Base-by-base conservation (phyloP, 1,140 invertebrate species). In the Drosophila lini region DNA sequence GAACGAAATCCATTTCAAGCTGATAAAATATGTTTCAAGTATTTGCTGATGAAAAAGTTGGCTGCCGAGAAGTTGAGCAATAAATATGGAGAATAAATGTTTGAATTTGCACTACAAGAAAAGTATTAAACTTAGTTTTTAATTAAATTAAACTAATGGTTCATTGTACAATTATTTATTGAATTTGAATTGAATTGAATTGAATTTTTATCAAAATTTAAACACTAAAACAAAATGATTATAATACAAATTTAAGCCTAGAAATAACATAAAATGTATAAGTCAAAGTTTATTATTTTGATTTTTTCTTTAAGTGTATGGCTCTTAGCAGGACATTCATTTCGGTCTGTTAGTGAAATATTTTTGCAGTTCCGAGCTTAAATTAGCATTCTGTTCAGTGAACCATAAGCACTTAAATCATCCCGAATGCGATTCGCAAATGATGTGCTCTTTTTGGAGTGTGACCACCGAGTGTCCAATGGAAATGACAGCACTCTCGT, bases 11-110 rank as follows among this genome's bases (percentile, higher is more conserved):
- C 38, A 76, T 55, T 74, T 74, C 34, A 63, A 42, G 56, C 52
- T 34, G 22, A 58, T 53, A 75, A 74, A 75, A 74, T 75, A 65
- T 69, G 61, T 63, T 63, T 62, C 36, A 62, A 47, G 50, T 56
- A 74, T 74, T 75, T 65, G 36, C 65, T 65, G 42, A 74, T 65
- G 52, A 57, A 57, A 48, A 63, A 57, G 34, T 56, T 40, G 52
- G 11, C 28, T 56, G 42, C 38, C 22, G 16, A 36, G 45, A 38
- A 74, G 41, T 44, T 42, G 31, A 42, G 65, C 45, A 42, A 32
- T 52, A 69, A 53, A 67, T 22, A 53, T 68, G 22, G 38, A 3
- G 13, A 42, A 22, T 31, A 53, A 53, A 32, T 48, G 22, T 40
- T 16, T 13, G 11, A 38, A 22, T 42, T 15, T 16, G 9, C 40